A percentile compares a stretch with the other conserved stretches of the same genome.
Evolutionary conservation across 2,797 vertebrate genomes (phyloP).

Genomic region (Falco naumanni): DNA sequence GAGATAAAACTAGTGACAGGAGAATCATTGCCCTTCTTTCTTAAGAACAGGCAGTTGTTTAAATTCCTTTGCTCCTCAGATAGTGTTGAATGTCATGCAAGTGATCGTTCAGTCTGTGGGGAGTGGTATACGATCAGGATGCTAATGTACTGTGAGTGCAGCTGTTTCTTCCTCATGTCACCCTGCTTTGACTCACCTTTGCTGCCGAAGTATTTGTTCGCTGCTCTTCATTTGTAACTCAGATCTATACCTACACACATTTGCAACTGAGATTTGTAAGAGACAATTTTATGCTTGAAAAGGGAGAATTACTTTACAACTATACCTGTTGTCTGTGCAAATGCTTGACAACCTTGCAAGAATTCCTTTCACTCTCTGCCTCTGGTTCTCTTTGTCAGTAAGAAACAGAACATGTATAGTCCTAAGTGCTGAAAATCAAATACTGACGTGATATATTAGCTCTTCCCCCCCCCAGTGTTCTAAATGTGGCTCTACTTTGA

Average conservation of each 20-base stretch:
- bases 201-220: background rate
- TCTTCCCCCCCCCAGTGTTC: background rate
- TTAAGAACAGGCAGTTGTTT: background rate
- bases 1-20: slow-evolving; percentile 1
- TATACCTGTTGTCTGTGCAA: slow-evolving; percentile 55
- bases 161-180: background rate
- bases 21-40: slow-evolving; percentile 6
- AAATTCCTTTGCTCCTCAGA: background rate
- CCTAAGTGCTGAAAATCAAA: slow-evolving; percentile 61
- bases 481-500: slow-evolving; percentile 66
- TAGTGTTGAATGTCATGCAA: background rate
- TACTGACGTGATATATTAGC: slow-evolving; percentile 42
- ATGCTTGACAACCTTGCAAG: background rate
- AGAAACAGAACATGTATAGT: slow-evolving; percentile 15
- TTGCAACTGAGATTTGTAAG: slow-evolving; percentile 40
- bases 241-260: background rate
- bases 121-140: slow-evolving; percentile 18
- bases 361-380: slow-evolving; percentile 26
- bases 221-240: slow-evolving; percentile 29
- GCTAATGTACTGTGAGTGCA: background rate
- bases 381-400: slow-evolving; percentile 38
- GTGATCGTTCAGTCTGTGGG: background rate
- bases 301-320: slow-evolving; percentile 48
- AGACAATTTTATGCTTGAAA: slow-evolving; percentile 60
- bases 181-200: background rate